Conservation (phyloP, 2,113 vertebrate species). For the Zeus faber region DNA sequence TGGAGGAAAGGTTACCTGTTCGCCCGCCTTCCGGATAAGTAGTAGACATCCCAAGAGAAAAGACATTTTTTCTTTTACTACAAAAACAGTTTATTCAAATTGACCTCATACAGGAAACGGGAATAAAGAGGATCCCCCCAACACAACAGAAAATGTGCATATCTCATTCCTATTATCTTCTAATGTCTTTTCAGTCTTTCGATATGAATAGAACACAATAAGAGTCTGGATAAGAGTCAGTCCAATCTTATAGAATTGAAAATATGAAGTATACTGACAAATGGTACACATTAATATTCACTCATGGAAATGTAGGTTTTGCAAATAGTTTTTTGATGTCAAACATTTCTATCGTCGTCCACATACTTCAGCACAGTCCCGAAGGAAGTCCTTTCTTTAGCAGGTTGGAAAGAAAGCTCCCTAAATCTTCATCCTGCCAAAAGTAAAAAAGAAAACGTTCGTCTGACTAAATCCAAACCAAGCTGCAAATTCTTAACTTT, state of each 20-base stretch:
- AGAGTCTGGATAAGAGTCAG: neutral
- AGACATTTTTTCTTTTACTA: conserved; percentile 19
- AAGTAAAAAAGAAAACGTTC: no score
- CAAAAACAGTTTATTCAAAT: conserved; percentile 46
- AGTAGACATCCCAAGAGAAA: no score
- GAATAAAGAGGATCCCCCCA: conserved; percentile 11
- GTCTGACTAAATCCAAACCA: no score
- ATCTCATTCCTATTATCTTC: neutral
- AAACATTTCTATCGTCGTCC: neutral
- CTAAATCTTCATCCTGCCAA: conserved; percentile 90
- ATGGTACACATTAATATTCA: no score
- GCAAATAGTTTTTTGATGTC: no score
- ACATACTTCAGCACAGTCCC: conserved; percentile 66
- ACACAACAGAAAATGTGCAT: neutral
- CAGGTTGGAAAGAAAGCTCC: conserved; percentile 88
- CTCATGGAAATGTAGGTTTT: no score
- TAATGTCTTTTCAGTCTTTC: neutral
- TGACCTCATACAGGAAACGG: conserved; percentile 24
- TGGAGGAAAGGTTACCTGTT: no score
- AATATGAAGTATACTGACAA: neutral
- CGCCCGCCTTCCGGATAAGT: no score
- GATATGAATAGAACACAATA: neutral
- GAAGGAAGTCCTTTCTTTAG: conserved; percentile 92
- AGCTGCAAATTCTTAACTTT: no score
- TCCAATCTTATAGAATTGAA: neutral